Base-by-base conservation (phyloP, 2,797 vertebrate species). In the Pseudochaenichthys georgianus region DNA sequence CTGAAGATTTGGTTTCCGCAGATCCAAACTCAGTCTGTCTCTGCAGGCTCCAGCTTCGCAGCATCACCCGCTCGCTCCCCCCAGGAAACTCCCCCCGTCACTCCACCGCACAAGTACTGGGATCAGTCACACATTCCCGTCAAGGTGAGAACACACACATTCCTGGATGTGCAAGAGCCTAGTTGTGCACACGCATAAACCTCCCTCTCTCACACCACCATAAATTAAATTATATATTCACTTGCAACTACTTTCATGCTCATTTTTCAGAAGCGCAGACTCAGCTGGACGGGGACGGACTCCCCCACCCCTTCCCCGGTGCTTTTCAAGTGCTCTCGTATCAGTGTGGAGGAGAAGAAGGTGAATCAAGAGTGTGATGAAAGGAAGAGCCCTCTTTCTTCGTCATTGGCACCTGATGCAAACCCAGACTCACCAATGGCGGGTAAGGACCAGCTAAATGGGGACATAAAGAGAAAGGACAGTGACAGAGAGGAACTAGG, bases 1-100 rank as follows among this genome's bases (percentile, higher is more conserved):
- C 85, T 98, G 42, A 97, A 97, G 89, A 85, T 95, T 48, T 99
- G 98, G 97, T 99, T 98, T 87, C 98, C 98, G 55, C 95, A 96
- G 12, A 89, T 98, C 48, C 34, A 87, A 52, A 73, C 88, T 60
- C 92, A 84, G 62, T 75, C 81, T 0, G 84, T 89, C 10, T 86
- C 91, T 1, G 53, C 76, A 2, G 10, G 82, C 17, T 70, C 80
- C 57, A 66, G 74, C 5, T 21, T 72, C 1, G 16, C 70, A 23
- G 47, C 82, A 0, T 87, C 87, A 9, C 85, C 83, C 1, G 81
- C 90, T 23, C 50, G 45, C n/a, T 85, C 79, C 41, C 64, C 77
- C 60, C 88, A 73, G 61, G 82, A 84, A 66, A 57, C 55, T 6
- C 46, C 64, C 28, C 70, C 60, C 77, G 74, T 64, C 90, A 94